Evolutionary conservation across 2,797 vertebrate genomes (phyloP).

Genomic region (Oryzias dopingdopingensis): DNA sequence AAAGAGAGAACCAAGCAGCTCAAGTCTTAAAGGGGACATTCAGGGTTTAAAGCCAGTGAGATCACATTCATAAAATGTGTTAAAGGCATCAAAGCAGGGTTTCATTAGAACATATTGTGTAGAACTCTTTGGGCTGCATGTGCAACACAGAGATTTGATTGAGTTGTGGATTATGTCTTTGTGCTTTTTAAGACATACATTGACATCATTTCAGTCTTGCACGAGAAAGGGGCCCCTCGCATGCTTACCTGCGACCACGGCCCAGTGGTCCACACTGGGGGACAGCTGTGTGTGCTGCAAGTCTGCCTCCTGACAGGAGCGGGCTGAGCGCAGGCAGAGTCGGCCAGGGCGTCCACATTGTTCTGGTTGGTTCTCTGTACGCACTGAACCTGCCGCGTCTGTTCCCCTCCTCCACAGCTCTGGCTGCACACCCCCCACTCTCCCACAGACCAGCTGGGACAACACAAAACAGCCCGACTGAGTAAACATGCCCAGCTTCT

Average conservation of each 20-base stretch:
- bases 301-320: slow-evolving; percentile 66
- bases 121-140: slow-evolving; percentile 8
- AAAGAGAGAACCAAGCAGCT: slow-evolving; percentile 38
- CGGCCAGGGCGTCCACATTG: slow-evolving; percentile 54
- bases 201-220: neutral
- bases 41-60: slow-evolving; percentile 47
- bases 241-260: slow-evolving; percentile 85
- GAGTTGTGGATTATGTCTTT: slow-evolving; percentile 7
- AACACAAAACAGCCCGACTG: slow-evolving; percentile 53
- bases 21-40: slow-evolving; percentile 35
- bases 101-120: slow-evolving; percentile 24
- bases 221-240: neutral
- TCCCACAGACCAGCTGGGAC: slow-evolving; percentile 84
- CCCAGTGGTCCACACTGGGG: slow-evolving; percentile 80
- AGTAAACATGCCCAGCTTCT: slow-evolving; percentile 54
- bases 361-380: slow-evolving; percentile 68
- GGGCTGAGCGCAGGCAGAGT: slow-evolving; percentile 72
- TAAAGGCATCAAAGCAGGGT: slow-evolving; percentile 37
- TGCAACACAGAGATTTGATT: slow-evolving; percentile 14
- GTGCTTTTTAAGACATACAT: neutral
- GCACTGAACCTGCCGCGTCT: slow-evolving; percentile 79
- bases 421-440: slow-evolving; percentile 85
- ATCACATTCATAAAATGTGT: slow-evolving; percentile 54
- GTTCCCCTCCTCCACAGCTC: slow-evolving; percentile 83
- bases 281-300: slow-evolving; percentile 82